These are phyloP conservation scores for Sabatieria punctata DNA, from an alignment of 2,888 invertebrate genomes.

Conservation along the genomic window DNA sequence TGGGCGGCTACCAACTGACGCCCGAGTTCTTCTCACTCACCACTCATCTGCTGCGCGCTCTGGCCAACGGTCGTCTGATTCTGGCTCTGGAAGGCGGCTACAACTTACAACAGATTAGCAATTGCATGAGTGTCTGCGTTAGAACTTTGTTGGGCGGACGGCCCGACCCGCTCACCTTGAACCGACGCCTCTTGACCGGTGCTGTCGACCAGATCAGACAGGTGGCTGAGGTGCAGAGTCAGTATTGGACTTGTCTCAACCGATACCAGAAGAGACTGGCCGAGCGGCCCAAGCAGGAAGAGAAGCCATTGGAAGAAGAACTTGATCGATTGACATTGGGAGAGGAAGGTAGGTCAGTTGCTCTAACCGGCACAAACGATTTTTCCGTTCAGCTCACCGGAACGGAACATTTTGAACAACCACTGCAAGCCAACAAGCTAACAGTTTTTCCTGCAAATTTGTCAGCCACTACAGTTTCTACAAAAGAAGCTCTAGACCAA, in stretches of 20 bases:
- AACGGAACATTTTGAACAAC: too few relatives aligned
- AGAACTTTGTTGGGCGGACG: conserved; percentile 70
- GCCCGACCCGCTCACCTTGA: too few relatives aligned
- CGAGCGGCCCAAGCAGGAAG: too few relatives aligned
- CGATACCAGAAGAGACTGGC: neutral
- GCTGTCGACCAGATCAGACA: neutral
- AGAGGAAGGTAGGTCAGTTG: too few relatives aligned
- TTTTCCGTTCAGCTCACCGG: too few relatives aligned
- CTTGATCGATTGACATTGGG: too few relatives aligned
- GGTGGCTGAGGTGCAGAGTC: neutral
- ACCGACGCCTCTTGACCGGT: neutral
- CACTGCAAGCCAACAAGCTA: too few relatives aligned
- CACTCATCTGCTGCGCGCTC: conserved; percentile 58
- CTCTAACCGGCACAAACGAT: too few relatives aligned
- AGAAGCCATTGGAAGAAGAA: too few relatives aligned
- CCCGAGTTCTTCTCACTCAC: conserved; percentile 76
- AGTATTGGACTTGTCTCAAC: neutral
- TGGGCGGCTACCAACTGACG: conserved; percentile 55
- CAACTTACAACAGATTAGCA: conserved; percentile 64
- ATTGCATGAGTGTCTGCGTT: conserved; percentile 67
- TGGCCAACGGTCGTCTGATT: conserved; percentile 53
- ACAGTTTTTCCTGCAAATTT: too few relatives aligned
- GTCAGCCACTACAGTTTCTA: too few relatives aligned
- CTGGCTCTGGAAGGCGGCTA: conserved; percentile 78
- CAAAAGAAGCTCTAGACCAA: too few relatives aligned